Conservation (phyloP, 2,113 vertebrate species). For the Sinocyclocheilus maitianheensis region DNA sequence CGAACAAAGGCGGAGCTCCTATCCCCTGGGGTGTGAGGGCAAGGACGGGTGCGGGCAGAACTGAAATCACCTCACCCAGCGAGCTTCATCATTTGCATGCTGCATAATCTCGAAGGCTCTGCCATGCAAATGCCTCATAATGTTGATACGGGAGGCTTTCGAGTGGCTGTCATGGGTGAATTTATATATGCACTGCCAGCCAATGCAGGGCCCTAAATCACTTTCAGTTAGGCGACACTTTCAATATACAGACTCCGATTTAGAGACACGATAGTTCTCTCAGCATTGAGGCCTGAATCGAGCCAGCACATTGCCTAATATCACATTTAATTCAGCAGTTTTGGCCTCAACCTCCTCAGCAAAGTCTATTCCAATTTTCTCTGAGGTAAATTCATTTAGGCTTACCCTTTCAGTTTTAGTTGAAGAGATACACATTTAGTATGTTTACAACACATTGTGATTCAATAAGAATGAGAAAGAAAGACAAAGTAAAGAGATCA, state of each 20-base stretch:
- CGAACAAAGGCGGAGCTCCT: conserved; percentile 45
- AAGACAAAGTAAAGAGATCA: too few relatives aligned
- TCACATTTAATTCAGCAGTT: too few relatives aligned
- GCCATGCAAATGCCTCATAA: conserved; percentile 83
- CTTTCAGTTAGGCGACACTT: conserved; percentile 84
- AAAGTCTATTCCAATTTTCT: too few relatives aligned
- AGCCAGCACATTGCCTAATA: too few relatives aligned
- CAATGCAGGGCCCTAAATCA: conserved; percentile 73
- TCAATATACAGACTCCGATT: conserved; percentile 75
- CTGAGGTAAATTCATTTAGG: too few relatives aligned
- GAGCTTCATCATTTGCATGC: conserved; percentile 79
- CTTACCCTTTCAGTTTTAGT: too few relatives aligned
- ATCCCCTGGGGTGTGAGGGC: conserved; percentile 65
- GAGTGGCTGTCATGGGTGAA: conserved; percentile 73
- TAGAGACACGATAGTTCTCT: too few relatives aligned
- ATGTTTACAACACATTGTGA: too few relatives aligned
- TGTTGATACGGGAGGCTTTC: conserved; percentile 69
- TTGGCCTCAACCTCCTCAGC: too few relatives aligned
- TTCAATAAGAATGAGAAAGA: too few relatives aligned
- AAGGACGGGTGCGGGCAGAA: conserved; percentile 24
- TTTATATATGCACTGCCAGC: conserved; percentile 66
- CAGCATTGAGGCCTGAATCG: too few relatives aligned
- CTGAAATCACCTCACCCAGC: conserved; percentile 76
- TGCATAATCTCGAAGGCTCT: conserved; percentile 78
- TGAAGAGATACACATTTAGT: too few relatives aligned